Conservation (phyloP, 2,113 vertebrate species). For the Bettongia penicillata region DNA sequence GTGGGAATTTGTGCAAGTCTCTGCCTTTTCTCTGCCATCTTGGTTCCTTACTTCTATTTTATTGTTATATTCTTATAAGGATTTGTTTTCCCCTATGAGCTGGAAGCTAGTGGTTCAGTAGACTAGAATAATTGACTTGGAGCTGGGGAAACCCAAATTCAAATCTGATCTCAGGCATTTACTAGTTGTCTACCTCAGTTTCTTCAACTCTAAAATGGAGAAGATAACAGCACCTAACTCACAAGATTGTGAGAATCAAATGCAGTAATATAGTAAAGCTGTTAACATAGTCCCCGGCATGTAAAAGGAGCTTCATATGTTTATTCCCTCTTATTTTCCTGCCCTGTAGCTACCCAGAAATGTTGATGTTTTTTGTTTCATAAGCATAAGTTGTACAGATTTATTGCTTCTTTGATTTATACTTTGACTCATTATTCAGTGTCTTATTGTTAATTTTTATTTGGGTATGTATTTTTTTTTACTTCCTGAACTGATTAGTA, state of each 20-base stretch:
- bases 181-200: not conserved
- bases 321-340: not conserved
- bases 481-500: not conserved
- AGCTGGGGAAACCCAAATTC: not conserved
- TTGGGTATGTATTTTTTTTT: not conserved
- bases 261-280: not conserved
- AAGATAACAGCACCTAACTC: not conserved
- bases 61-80: not conserved
- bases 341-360: not conserved
- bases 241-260: not conserved
- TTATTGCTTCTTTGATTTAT: not conserved
- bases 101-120: not conserved
- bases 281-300: not conserved
- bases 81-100: not conserved
- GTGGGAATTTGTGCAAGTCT: not conserved
- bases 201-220: not conserved
- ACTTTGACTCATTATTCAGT: not conserved
- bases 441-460: not conserved
- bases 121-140: not conserved
- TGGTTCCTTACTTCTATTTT: not conserved
- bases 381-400: not conserved
- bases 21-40: not conserved
- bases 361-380: not conserved
- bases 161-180: not conserved
- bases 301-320: not conserved